Evolutionary conservation across 2,888 invertebrate species (phyloP).

Genomic region (Parelbella ahira): DNA sequence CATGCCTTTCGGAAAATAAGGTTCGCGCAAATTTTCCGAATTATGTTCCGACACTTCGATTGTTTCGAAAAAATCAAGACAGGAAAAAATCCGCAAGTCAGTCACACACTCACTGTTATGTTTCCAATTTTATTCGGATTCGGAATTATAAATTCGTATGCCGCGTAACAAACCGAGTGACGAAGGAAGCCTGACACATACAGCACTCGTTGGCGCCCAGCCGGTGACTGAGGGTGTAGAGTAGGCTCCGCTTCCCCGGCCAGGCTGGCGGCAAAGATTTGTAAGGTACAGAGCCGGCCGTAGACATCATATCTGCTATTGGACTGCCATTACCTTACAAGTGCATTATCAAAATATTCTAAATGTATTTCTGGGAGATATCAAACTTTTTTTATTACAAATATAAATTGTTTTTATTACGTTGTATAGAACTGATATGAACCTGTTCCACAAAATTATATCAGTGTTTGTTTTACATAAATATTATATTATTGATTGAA

Average conservation of each 20-base stretch:
- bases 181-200: constrained; percentile 31
- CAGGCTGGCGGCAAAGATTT: constrained; percentile 63
- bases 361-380: no score
- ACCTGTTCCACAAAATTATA: no score
- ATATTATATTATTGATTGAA: no score
- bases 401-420: no score
- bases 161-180: constrained; percentile 34
- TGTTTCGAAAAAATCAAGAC: constrained; percentile 8
- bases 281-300: constrained; percentile 27
- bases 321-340: no score
- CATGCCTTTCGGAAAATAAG: constrained; percentile 13
- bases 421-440: no score
- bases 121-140: constrained; percentile 34
- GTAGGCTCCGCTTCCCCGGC: constrained; percentile 68
- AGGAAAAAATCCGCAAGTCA: constrained; percentile 8
- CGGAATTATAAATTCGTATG: constrained; percentile 48
- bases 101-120: constrained; percentile 19
- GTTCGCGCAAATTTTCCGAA: constrained; percentile 12
- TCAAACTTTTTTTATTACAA: no score
- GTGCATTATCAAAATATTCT: no score
- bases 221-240: constrained; percentile 67
- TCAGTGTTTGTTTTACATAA: no score
- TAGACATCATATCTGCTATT: constrained; percentile 1
- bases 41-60: constrained; percentile 7
- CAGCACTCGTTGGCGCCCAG: constrained; percentile 40